Conservation (phyloP, 2,113 vertebrate genomes). For the Clarias gariepinus region DNA sequence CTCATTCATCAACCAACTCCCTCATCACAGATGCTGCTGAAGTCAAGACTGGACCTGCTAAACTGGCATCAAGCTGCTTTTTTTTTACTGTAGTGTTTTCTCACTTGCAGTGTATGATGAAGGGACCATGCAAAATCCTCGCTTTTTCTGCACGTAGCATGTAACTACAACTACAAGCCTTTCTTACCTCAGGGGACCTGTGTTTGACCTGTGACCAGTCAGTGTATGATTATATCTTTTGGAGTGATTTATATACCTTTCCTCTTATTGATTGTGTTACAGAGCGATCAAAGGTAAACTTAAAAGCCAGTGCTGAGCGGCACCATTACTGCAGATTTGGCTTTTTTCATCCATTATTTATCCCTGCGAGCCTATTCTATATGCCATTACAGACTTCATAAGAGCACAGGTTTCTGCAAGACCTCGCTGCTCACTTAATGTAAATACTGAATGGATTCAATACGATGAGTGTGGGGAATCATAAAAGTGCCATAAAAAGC, state of each 20-base stretch:
- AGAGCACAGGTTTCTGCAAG: conserved; percentile 89
- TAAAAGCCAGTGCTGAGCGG: conserved; percentile 89
- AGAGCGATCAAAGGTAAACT: conserved; percentile 61
- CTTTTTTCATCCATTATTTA: conserved; percentile 96
- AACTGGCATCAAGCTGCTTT: conserved; percentile 38
- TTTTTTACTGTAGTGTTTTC: background rate
- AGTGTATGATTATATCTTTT: conserved; percentile 49
- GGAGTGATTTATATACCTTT: conserved; percentile 55
- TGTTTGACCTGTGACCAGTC: conserved; percentile 49
- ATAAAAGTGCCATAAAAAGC: conserved; percentile 57
- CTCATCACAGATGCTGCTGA: conserved; percentile 35
- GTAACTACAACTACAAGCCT: background rate
- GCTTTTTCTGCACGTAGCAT: conserved; percentile 3
- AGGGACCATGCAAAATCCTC: background rate
- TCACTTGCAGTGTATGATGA: background rate
- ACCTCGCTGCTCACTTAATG: conserved; percentile 82
- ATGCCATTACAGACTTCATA: conserved; percentile 95
- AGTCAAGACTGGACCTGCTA: conserved; percentile 31
- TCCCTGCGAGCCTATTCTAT: conserved; percentile 87
- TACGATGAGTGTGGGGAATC: conserved; percentile 51
- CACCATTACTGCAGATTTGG: conserved; percentile 88
- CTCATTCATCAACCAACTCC: conserved; percentile 55
- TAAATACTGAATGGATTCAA: conserved; percentile 73
- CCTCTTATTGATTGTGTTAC: conserved; percentile 52
- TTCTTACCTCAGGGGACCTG: conserved; percentile 30